phyloP scores from a whole-genome alignment of 92 coral and sea anemone genomes.

The Parazoanthus darwini region DNA sequence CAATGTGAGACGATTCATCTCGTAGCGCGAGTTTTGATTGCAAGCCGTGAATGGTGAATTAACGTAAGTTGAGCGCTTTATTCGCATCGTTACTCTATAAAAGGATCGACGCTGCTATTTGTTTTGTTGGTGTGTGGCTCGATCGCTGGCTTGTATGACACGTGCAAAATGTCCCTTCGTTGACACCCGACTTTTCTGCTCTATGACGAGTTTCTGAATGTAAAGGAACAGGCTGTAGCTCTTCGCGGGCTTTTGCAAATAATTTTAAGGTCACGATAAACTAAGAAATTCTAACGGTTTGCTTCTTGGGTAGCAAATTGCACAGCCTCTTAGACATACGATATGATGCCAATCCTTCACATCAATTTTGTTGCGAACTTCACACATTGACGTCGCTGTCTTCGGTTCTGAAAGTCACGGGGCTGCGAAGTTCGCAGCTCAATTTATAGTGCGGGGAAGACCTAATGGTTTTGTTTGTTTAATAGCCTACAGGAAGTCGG shows the following conservation, averaged over 20 bases:
- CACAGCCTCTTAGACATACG: constrained; percentile 23
- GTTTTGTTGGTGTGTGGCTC: constrained; percentile 72
- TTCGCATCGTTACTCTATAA: constrained; percentile 87
- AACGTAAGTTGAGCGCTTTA: constrained; percentile 99
- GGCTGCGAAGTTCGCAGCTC: constrained; percentile 21
- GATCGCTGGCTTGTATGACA: constrained; percentile 78
- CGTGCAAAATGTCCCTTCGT: constrained; percentile 65
- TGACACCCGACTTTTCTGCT: constrained; percentile 42
- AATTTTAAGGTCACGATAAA: constrained; percentile 31
- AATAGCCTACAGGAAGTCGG: constrained; percentile 44
- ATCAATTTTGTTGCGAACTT: constrained; percentile 16
- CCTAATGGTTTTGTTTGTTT: constrained; percentile 45
- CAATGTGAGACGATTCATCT: constrained; percentile 93
- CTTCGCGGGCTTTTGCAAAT: constrained; percentile 48
- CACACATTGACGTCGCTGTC: constrained; percentile 1
- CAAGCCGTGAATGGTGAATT: constrained; percentile 99
- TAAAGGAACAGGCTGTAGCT: constrained; percentile 25
- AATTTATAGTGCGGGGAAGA: constrained; percentile 34
- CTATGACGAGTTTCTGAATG: constrained; percentile 33
- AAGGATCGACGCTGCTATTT: constrained; percentile 84
- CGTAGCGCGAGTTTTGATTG: constrained; percentile 99
- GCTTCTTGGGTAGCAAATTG: constrained; percentile 36
- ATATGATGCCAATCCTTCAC: constrained; percentile 1
- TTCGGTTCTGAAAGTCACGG: constrained; percentile 34
- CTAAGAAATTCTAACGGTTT: constrained; percentile 33